Evolutionary conservation across 2,113 vertebrate genomes (phyloP).

Genomic region (Lethenteron reissneri): DNA sequence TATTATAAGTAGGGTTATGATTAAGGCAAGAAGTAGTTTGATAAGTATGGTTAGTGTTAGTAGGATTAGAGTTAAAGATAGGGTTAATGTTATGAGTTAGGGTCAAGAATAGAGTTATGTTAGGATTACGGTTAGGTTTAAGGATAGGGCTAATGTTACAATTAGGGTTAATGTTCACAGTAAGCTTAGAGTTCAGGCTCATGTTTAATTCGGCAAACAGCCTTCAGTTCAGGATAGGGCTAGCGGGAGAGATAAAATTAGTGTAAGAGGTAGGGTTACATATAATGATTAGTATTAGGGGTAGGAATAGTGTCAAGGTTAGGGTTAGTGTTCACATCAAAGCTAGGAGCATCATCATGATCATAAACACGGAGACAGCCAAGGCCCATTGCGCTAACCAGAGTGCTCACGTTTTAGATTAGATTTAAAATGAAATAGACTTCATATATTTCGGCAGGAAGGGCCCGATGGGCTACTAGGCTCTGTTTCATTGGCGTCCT

Average conservation of each 20-base stretch:
- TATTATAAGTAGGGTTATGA: neutral
- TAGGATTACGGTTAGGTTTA: slow-evolving; percentile 4
- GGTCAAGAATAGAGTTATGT: neutral
- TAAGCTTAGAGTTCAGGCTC: neutral
- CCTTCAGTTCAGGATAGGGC: neutral
- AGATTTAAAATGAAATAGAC: too few species aligned
- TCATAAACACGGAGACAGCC: too few species aligned
- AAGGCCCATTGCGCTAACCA: too few species aligned
- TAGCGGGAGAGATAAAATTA: neutral
- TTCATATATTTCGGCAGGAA: too few species aligned
- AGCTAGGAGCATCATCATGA: too few species aligned
- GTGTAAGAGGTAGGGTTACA: neutral
- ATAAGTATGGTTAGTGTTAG: slow-evolving; percentile 1
- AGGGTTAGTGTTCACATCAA: neutral
- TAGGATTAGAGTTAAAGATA: slow-evolving; percentile 2
- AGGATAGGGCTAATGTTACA: neutral
- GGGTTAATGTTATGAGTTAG: neutral
- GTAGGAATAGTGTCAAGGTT: neutral
- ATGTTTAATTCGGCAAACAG: too few species aligned
- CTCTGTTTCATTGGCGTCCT: too few species aligned
- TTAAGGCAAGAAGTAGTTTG: neutral
- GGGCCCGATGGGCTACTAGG: too few species aligned
- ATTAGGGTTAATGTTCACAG: neutral
- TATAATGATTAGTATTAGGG: neutral
- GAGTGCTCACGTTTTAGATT: too few species aligned